Evolutionary conservation across 2,113 vertebrate genomes (phyloP), one percentile per base, ranked within the genome.

Genomic region (Pteronura brasiliensis): DNA sequence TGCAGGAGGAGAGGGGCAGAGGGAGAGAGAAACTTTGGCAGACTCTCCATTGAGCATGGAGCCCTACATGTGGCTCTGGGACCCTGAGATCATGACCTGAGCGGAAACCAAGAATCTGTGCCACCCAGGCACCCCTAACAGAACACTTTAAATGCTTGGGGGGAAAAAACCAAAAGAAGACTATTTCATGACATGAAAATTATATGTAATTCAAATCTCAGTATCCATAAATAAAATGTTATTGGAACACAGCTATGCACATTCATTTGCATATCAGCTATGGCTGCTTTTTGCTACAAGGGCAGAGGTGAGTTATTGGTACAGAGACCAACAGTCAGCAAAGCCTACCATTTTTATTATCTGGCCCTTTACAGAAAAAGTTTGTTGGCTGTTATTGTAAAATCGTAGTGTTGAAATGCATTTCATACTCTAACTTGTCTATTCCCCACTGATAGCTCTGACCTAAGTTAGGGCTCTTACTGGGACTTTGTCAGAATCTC

Each of bases 161-260:
- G 63, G 10, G 52, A 69, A 47, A 47, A 77, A 67, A 72, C 90
- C 13, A 93, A 82, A 96, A 42, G 20, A 85, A 94, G 18, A 93
- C 90, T 81, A 49, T 96, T 67, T 92, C 42, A 71, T 71, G 36
- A 36, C 34, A 88, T 44, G 61, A 88, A 87, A 93, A 87, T 89
- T 59, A 67, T 8, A 67, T 86, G 49, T 86, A 97, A 91, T 74
- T 93, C 72, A 96, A 91, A 86, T 76, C 39, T 93, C 20, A 74
- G 27, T 44, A 57, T 92, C 23, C 20, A 82, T 52, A 89, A 80
- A 23, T 88, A 57, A 88, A 95, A 36, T 82, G 85, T 57, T 61
- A 71, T 14, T 77, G 29, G 20, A 91, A 63, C 14, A 14, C 13
- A 96, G 59, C 15, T 52, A 80, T 44, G 10, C 6, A 34, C 27